Evolutionary conservation across 2,888 invertebrate species (phyloP).

Genomic region (Drosophila tripunctata): DNA sequence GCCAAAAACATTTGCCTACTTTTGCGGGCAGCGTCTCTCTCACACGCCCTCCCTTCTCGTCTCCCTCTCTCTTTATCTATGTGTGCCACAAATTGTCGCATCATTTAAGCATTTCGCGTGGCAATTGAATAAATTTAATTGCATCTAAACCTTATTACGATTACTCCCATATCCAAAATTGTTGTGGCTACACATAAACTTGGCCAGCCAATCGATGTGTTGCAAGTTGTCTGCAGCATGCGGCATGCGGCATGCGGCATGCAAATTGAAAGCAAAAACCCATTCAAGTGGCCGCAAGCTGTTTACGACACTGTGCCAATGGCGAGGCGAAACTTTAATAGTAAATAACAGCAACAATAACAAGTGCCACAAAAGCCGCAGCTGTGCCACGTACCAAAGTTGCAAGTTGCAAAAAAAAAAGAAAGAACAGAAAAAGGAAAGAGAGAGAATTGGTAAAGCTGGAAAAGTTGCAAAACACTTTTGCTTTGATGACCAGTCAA

Average conservation of each 20-base stretch:
- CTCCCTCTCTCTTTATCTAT: no score
- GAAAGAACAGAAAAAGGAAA: not conserved
- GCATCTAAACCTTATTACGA: slow-evolving; percentile 59
- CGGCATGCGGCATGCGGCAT: slow-evolving; percentile 26
- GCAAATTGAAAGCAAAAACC: slow-evolving; percentile 50
- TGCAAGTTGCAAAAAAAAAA: slow-evolving; percentile 15
- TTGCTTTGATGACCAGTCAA: slow-evolving; percentile 65
- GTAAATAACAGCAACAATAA: slow-evolving; percentile 76
- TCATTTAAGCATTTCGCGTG: slow-evolving; percentile 63
- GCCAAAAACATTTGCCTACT: slow-evolving; percentile 44
- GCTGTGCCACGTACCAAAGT: slow-evolving; percentile 48
- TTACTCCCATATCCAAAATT: slow-evolving; percentile 35
- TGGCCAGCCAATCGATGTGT: slow-evolving; percentile 45
- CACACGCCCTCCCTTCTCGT: no score
- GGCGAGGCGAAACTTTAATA: slow-evolving; percentile 64
- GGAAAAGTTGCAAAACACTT: slow-evolving; percentile 72
- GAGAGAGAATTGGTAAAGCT: not conserved
- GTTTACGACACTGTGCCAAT: slow-evolving; percentile 57
- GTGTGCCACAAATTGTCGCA: slow-evolving; percentile 56
- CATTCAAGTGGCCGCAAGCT: slow-evolving; percentile 57
- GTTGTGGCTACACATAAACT: slow-evolving; percentile 42
- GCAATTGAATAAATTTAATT: slow-evolving; percentile 78
- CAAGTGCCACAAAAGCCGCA: slow-evolving; percentile 54
- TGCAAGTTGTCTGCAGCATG: not conserved
- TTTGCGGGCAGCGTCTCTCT: slow-evolving; percentile 27